phyloP scores from a whole-genome alignment of 2,113 vertebrate genomes.

The Mola mola region DNA sequence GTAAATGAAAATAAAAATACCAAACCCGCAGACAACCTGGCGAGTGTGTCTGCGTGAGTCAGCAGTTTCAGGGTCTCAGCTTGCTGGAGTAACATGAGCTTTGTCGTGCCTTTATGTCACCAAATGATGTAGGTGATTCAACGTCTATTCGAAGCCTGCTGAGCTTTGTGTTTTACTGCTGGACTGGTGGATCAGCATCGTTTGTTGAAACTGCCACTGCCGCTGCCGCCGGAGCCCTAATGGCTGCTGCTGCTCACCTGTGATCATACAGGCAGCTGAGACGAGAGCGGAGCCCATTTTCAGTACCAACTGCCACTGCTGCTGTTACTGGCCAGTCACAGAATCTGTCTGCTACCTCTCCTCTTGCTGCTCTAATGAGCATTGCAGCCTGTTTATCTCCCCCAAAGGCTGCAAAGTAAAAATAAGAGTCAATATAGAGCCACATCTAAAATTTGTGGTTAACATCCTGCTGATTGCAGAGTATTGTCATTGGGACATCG shows the following conservation, averaged over 20 bases:
- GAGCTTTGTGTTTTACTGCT: slow-evolving; percentile 40
- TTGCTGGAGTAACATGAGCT: too few relatives aligned
- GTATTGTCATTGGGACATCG: slow-evolving; percentile 36
- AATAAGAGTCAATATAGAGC: slow-evolving; percentile 42
- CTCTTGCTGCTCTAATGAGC: slow-evolving; percentile 35
- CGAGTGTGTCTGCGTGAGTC: too few relatives aligned
- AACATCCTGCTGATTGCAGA: slow-evolving; percentile 39
- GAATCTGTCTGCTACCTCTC: slow-evolving; percentile 38
- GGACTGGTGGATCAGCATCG: slow-evolving; percentile 32
- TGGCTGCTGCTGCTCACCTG: slow-evolving; percentile 53
- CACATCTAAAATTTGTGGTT: slow-evolving; percentile 35
- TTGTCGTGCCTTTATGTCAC: too few relatives aligned
- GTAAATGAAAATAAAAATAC: too few relatives aligned
- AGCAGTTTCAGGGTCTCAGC: too few relatives aligned
- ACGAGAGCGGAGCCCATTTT: slow-evolving; percentile 41
- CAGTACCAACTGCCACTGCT: slow-evolving; percentile 35
- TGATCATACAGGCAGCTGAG: slow-evolving; percentile 49
- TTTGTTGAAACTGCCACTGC: slow-evolving; percentile 52
- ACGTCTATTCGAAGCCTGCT: slow-evolving; percentile 27
- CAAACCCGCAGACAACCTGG: too few relatives aligned
- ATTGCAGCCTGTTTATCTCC: slow-evolving; percentile 37
- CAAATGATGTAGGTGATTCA: slow-evolving; percentile 11
- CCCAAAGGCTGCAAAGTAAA: slow-evolving; percentile 40
- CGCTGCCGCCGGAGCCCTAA: slow-evolving; percentile 42
- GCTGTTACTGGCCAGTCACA: slow-evolving; percentile 33